Evolutionary conservation across 2,113 vertebrate genomes (phyloP).

Genomic region (Bubo blakistoni): DNA sequence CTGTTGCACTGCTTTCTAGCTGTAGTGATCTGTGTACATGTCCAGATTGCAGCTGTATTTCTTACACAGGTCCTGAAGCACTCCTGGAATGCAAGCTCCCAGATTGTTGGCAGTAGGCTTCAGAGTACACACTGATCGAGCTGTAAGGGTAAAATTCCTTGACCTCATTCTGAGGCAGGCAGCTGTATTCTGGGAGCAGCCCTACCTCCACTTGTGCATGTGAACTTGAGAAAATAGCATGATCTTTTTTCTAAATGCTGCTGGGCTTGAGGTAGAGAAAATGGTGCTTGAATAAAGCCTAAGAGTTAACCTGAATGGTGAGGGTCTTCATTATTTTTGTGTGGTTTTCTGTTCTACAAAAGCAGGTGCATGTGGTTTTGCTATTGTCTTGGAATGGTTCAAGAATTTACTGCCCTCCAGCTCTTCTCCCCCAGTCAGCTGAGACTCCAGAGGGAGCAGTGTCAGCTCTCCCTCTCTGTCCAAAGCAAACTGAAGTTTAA

Average conservation of each 20-base stretch:
- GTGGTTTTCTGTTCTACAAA: not conserved
- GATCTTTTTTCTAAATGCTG: not conserved
- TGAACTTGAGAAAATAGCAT: not conserved
- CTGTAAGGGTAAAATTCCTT: not conserved
- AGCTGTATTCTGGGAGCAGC: not conserved
- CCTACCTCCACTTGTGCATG: not conserved
- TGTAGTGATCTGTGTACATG: not conserved
- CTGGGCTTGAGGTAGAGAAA: not conserved
- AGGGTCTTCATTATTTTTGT: not conserved
- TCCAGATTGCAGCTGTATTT: accelerated
- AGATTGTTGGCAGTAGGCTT: not conserved
- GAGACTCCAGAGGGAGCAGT: not conserved
- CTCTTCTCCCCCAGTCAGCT: not conserved
- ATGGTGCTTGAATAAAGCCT: not conserved
- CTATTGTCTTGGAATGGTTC: not conserved
- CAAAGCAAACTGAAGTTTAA: not conserved
- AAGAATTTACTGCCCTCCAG: not conserved
- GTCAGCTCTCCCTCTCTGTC: not conserved
- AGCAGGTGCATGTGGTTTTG: not conserved
- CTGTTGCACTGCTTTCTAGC: not conserved
- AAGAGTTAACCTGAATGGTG: not conserved
- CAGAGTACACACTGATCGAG: not conserved
- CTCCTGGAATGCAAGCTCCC: not conserved
- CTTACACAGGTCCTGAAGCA: not conserved
- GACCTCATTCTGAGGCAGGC: not conserved